phyloP scores from a whole-genome alignment of 2,797 vertebrate genomes.

The Macrochelys suwanniensis region DNA sequence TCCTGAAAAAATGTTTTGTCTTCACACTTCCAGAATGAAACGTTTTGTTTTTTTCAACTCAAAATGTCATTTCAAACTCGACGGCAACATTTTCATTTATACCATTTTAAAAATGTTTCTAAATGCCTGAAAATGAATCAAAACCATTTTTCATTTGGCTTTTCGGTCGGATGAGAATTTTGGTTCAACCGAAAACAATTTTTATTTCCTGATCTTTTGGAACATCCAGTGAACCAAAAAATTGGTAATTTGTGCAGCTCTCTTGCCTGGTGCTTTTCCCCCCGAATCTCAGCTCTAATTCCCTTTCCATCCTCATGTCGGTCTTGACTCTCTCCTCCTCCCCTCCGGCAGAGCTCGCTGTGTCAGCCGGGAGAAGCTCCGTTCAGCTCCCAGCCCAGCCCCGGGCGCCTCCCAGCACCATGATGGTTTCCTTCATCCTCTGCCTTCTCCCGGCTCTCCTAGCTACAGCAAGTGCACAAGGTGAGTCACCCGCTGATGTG shows the following conservation, averaged over 20 bases:
- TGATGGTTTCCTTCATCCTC: not conserved
- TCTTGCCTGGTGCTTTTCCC: not conserved
- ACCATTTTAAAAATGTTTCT: not conserved
- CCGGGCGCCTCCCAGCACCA: not conserved
- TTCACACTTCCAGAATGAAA: not conserved
- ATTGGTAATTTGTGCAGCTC: not conserved
- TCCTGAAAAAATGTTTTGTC: not conserved
- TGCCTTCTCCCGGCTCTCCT: not conserved
- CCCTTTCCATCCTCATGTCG: not conserved
- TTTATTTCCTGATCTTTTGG: not conserved
- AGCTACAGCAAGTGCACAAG: not conserved
- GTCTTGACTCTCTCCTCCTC: not conserved
- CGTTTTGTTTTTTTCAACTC: not conserved
- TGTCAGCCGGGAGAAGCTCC: not conserved
- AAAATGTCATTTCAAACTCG: not conserved
- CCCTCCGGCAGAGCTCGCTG: rapidly evolving
- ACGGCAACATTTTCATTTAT: not conserved
- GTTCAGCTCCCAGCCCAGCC: not conserved
- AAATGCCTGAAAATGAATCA: not conserved
- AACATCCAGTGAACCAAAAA: not conserved
- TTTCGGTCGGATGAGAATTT: not conserved
- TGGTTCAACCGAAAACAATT: not conserved
- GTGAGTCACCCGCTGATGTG: not conserved
- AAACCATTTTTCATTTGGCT: not conserved
- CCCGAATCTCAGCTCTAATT: rapidly evolving